Evolutionary conservation across 2,797 vertebrate genomes (phyloP), one percentile per base, ranked within the genome.

Genomic region (Serranus cabrilla): DNA sequence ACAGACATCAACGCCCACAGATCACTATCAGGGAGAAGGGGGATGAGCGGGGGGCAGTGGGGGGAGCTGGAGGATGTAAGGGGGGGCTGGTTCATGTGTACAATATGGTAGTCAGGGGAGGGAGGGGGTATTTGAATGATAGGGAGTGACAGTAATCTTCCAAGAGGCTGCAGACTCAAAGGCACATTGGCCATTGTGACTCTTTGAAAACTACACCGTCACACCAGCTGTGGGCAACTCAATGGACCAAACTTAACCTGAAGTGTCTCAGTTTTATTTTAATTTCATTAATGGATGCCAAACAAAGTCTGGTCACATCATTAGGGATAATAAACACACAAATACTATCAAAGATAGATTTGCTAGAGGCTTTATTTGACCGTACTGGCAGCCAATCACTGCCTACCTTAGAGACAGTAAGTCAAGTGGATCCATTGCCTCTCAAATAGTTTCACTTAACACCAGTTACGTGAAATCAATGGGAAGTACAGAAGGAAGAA

Each of bases 381-480:
- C 57, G 16, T 46, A 42, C 25, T 20, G 40, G 31, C 39, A 85
- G 75, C 76, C 77, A 69, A 81, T 80, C 76, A 66, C 49, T 45
- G 50, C 64, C 39, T 54, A 21, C 71, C 63, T 64, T 18, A 2
- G 21, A 90, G 78, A 82, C 68, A 56, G 34, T 54, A 75, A 91
- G 91, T 91, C 86, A 91, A 90, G 90, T 85, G 83, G 87, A 86
- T 91, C 81, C 80, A 76, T 79, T 80, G 85, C 78, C 82, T 87
- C 81, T 85, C 59, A 85, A 85, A 89, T 85, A 89, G 65, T 88
- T 87, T 87, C 92, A 91, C 86, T 92, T 93, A 92, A 93, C 89
- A 92, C 80, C 77, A 31, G 85, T 88, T 90, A 92, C 69, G 58
- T 84, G 85, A 87, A 93, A 93, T 93, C 92, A 93, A 91, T 92